Conservation (phyloP, 2,888 invertebrate genomes). For the Boloria selene region DNA sequence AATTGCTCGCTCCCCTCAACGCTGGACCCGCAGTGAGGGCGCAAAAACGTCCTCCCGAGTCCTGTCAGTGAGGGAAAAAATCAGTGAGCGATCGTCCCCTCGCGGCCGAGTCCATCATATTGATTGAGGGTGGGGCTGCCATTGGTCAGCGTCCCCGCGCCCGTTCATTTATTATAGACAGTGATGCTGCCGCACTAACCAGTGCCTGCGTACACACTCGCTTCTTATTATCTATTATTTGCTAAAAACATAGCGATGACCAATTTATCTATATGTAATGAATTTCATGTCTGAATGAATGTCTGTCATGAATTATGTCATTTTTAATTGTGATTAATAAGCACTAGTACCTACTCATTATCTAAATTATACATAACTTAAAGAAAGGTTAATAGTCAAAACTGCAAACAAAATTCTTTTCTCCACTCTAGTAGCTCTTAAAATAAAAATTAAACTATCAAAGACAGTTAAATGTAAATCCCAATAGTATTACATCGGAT, state of each 20-base stretch:
- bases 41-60: conserved; percentile 80
- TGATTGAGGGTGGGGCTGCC: conserved; percentile 83
- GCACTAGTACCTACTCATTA: background rate
- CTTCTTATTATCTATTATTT: background rate
- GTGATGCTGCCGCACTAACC: conserved; percentile 67
- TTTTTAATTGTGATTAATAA: no score
- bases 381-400: background rate
- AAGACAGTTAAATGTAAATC: conserved; percentile 47
- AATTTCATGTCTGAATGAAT: no score
- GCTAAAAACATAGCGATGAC: no score
- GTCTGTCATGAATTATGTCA: no score
- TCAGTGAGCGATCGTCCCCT: conserved; percentile 83
- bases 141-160: conserved; percentile 81
- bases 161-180: conserved; percentile 83
- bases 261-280: background rate
- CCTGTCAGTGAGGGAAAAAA: conserved; percentile 82
- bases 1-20: conserved; percentile 75
- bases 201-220: conserved; percentile 21
- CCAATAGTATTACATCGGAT: conserved; percentile 51
- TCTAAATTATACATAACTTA: background rate
- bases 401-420: background rate
- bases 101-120: conserved; percentile 83
- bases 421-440: conserved; percentile 41
- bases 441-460: conserved; percentile 48
- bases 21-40: conserved; percentile 66